phyloP scores from a whole-genome alignment of 2,113 vertebrate species.

The Natator depressus region DNA sequence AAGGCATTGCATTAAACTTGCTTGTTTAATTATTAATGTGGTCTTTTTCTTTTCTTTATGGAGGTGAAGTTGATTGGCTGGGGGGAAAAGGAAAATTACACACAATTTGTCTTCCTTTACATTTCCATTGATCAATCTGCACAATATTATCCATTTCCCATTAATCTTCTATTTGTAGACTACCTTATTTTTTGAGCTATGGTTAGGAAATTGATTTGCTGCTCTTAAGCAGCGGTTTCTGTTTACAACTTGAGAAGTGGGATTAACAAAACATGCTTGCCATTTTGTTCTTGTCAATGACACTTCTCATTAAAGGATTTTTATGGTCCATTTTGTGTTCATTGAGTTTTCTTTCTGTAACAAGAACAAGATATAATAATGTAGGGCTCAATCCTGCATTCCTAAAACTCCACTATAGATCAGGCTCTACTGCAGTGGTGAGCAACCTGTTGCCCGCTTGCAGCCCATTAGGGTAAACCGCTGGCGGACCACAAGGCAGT shows the following conservation, averaged over 20 bases:
- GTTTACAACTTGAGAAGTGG: constrained; percentile 22
- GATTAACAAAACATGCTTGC: constrained; percentile 45
- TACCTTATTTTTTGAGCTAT: constrained; percentile 51
- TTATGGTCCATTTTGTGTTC: neutral
- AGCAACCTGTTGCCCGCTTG: too few species aligned
- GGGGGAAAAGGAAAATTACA: constrained; percentile 54
- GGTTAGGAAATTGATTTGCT: constrained; percentile 53
- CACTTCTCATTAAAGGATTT: constrained; percentile 22
- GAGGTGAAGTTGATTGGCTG: constrained; percentile 25
- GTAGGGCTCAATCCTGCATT: neutral
- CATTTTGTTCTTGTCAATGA: constrained; percentile 33
- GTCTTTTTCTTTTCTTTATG: neutral
- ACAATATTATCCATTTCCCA: constrained; percentile 33
- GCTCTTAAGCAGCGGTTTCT: constrained; percentile 59
- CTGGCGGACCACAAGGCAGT: too few species aligned
- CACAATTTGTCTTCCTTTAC: constrained; percentile 38
- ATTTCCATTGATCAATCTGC: constrained; percentile 45
- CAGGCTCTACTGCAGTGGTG: neutral
- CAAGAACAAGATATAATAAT: neutral
- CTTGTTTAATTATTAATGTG: constrained; percentile 31
- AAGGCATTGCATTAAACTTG: neutral
- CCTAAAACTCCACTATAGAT: neutral
- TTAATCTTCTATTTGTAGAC: constrained; percentile 53
- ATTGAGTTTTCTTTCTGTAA: constrained; percentile 33
- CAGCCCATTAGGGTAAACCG: too few species aligned